Conservation (phyloP, 2,888 invertebrate species). For the Antheraea yamamai region DNA sequence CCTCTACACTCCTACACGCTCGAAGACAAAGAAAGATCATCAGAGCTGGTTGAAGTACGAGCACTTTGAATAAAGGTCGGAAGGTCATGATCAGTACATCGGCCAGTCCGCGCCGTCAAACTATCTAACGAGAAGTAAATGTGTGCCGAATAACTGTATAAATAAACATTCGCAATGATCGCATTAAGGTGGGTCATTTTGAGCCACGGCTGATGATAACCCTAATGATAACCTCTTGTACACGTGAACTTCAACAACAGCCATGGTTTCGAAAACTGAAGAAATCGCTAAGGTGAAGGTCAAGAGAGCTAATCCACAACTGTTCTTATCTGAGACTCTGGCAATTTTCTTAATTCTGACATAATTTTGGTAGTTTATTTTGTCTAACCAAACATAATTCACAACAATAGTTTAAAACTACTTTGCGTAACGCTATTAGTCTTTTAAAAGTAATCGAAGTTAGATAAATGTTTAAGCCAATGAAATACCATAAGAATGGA, state of each 20-base stretch:
- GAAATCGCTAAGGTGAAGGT: neutral
- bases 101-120: slow-evolving; percentile 67
- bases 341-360: neutral
- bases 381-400: too few relatives aligned
- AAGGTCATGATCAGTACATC: slow-evolving; percentile 69
- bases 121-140: slow-evolving; percentile 54
- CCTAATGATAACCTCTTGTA: slow-evolving; percentile 29
- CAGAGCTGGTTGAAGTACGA: slow-evolving; percentile 52
- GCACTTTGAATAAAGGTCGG: slow-evolving; percentile 75
- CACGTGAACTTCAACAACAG: neutral
- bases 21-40: slow-evolving; percentile 38
- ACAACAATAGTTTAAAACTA: too few relatives aligned
- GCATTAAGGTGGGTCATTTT: slow-evolving; percentile 58
- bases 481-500: neutral
- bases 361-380: neutral
- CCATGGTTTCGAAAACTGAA: neutral
- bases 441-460: too few relatives aligned
- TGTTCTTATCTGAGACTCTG: neutral
- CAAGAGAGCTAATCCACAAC: neutral
- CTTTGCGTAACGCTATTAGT: too few relatives aligned
- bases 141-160: slow-evolving; percentile 74
- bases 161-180: slow-evolving; percentile 69
- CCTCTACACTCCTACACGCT: neutral
- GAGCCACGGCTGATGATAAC: slow-evolving; percentile 23
- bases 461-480: neutral